phyloP scores from a whole-genome alignment of 2,797 vertebrate genomes.

The Tympanoctomys barrerae region DNA sequence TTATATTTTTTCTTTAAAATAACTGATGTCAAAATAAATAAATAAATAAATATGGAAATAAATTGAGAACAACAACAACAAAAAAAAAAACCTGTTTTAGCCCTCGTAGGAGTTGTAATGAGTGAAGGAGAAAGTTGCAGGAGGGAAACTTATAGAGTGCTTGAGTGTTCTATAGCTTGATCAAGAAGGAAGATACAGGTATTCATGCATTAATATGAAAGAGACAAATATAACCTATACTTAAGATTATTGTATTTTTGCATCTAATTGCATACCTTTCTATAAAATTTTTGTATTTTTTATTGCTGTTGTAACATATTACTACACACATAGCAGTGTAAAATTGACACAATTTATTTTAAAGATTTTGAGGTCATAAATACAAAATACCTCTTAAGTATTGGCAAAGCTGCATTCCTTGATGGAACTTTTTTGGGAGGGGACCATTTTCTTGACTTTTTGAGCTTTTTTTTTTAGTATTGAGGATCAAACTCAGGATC shows the following conservation, averaged over 20 bases:
- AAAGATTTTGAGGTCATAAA: neutral
- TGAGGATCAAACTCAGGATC: no score
- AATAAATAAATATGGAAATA: no score
- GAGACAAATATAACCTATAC: neutral
- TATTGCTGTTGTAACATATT: neutral
- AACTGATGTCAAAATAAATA: no score
- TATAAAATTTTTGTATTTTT: neutral
- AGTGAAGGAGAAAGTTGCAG: neutral
- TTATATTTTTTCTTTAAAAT: no score
- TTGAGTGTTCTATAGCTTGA: neutral
- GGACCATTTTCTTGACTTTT: neutral
- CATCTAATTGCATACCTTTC: slow-evolving; percentile 3
- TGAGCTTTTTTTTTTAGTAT: neutral
- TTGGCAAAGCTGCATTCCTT: neutral
- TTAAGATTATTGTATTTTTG: slow-evolving; percentile 18
- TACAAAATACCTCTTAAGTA: neutral
- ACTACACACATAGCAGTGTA: neutral
- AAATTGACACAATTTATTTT: neutral
- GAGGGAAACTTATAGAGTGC: neutral
- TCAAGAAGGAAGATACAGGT: neutral
- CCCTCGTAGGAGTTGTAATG: neutral
- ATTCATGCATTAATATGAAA: neutral
- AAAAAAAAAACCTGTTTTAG: no score
- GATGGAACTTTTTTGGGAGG: neutral
- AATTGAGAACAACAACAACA: no score